These are phyloP conservation scores for Venusia cambrica DNA, from an alignment of 2,888 invertebrate genomes.

Conservation along the genomic window DNA sequence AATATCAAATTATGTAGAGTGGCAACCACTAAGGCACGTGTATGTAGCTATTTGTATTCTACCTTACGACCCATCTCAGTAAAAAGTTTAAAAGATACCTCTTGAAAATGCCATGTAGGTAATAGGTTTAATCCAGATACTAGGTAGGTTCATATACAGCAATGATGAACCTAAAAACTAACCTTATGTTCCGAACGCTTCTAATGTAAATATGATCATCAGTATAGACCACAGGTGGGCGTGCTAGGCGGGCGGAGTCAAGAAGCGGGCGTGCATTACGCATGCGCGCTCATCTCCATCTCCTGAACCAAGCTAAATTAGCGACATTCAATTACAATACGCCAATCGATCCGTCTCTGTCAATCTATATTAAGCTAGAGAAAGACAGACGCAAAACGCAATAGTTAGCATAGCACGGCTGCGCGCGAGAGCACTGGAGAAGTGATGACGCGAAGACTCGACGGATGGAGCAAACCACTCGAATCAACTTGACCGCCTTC, in stretches of 20 bases:
- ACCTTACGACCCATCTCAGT: no score
- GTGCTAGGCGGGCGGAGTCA: conserved; percentile 66
- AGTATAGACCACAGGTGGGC: conserved; percentile 75
- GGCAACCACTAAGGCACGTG: no score
- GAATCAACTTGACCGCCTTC: conserved; percentile 71
- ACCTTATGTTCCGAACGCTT: no score
- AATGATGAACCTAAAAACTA: no score
- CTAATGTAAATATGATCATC: conserved; percentile 37
- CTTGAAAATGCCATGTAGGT: no score
- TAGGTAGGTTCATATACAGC: no score
- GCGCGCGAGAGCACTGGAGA: conserved; percentile 55
- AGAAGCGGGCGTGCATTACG: conserved; percentile 62
- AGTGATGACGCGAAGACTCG: conserved; percentile 56
- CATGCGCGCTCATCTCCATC: conserved; percentile 58
- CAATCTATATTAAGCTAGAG: conserved; percentile 51
- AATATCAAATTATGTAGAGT: no score
- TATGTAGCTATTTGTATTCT: no score
- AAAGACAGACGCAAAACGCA: conserved; percentile 52
- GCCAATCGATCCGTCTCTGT: conserved; percentile 55
- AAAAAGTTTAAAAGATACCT: no score
- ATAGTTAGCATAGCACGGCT: conserved; percentile 49
- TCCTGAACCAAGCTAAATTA: conserved; percentile 44
- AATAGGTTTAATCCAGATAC: no score
- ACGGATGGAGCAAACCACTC: conserved; percentile 51
- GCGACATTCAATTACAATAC: conserved; percentile 47